These are phyloP conservation scores for Trachelus troglodyta DNA, from an alignment of 2,888 invertebrate genomes.

Conservation along the genomic window DNA sequence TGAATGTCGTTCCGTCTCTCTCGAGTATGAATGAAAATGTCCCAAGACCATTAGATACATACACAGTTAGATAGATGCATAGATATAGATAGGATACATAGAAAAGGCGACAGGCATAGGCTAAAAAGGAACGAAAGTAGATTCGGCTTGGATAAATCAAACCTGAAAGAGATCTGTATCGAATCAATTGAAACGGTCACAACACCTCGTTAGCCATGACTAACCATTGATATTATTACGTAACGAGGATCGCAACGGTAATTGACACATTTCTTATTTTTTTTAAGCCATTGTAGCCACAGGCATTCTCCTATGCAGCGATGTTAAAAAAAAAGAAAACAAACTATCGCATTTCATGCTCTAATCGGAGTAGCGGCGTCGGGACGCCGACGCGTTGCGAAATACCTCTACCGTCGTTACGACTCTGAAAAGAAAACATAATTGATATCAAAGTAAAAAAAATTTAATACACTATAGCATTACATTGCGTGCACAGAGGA, in stretches of 20 bases:
- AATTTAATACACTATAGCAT: background rate
- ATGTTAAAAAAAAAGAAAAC: background rate
- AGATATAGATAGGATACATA: background rate
- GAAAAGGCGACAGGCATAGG: background rate
- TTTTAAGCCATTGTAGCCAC: background rate
- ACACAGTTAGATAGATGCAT: background rate
- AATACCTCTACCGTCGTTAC: background rate
- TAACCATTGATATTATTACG: conserved; percentile 14
- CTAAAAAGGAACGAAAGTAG: background rate
- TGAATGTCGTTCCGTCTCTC: background rate
- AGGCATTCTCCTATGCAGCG: background rate
- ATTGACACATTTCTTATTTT: conserved; percentile 2
- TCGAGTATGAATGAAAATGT: background rate
- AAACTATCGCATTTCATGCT: background rate
- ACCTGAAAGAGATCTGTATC: conserved; percentile 5
- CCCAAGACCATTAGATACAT: background rate
- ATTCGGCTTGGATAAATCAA: background rate
- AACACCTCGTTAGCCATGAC: conserved; percentile 19
- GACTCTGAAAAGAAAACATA: background rate
- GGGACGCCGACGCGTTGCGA: background rate
- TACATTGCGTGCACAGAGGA: background rate
- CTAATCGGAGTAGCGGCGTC: background rate
- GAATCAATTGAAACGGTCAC: conserved; percentile 15
- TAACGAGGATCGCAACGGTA: background rate
- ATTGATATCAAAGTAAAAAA: background rate